Evolutionary conservation across 2,113 vertebrate species (phyloP).

Genomic region (Irena cyanogastra): DNA sequence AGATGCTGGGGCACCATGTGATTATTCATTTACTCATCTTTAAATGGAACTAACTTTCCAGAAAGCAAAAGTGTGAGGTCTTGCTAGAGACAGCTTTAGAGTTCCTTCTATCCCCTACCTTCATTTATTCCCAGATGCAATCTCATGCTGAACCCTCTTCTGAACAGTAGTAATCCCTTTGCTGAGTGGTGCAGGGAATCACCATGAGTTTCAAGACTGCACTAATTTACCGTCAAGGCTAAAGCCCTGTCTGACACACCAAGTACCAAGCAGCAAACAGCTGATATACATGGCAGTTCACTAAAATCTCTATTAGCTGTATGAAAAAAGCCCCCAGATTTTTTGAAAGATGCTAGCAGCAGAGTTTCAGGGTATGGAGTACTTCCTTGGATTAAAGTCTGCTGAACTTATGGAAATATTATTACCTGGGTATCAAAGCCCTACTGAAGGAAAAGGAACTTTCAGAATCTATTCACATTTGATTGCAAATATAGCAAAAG

Average conservation of each 20-base stretch:
- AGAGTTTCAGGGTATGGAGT: not conserved
- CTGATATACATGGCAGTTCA: not conserved
- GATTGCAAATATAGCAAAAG: not conserved
- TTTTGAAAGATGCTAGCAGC: not conserved
- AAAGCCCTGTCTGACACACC: not conserved
- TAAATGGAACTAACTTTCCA: conserved; percentile 6
- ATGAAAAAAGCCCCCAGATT: not conserved
- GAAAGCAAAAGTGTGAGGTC: not conserved
- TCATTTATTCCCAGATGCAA: not conserved
- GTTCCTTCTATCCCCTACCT: not conserved
- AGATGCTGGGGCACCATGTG: not conserved
- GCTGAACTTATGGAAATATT: not conserved
- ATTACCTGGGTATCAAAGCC: not conserved
- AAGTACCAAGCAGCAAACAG: not conserved
- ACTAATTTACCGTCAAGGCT: not conserved
- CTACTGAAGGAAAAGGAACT: not conserved
- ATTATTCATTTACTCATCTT: conserved; percentile 42
- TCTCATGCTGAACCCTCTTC: not conserved
- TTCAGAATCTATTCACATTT: not conserved
- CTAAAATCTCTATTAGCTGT: not conserved
- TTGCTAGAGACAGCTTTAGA: not conserved
- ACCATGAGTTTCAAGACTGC: not conserved
- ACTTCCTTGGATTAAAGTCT: not conserved
- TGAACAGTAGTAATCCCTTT: not conserved
- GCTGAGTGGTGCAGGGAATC: not conserved